Conservation (phyloP, 2,888 invertebrate species). For the Ischnus inquisitorius region DNA sequence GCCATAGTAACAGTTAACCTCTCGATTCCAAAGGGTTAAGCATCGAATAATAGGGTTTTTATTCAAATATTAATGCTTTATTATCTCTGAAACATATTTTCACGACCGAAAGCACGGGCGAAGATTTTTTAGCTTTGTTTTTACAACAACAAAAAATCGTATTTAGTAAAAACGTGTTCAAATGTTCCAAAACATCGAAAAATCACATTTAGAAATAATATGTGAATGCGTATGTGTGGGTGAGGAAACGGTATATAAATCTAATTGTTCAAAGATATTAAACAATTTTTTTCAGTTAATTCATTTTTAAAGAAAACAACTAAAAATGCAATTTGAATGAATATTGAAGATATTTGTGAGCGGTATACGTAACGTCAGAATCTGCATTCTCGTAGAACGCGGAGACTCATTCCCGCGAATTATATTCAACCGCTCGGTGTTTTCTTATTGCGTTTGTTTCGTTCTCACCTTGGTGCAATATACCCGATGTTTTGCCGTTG, state of each 20-base stretch:
- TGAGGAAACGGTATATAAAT: too few relatives aligned
- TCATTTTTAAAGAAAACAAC: background rate
- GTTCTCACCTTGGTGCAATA: slow-evolving; percentile 52
- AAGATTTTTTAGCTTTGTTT: background rate
- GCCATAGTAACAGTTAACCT: background rate
- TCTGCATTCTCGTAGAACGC: background rate
- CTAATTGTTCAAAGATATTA: too few relatives aligned
- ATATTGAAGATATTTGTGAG: background rate
- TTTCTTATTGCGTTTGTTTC: slow-evolving; percentile 20
- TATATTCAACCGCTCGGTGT: background rate
- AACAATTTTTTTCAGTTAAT: too few relatives aligned
- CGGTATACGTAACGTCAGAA: background rate
- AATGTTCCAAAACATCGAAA: too few relatives aligned
- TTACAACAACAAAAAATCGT: too few relatives aligned
- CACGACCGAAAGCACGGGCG: background rate
- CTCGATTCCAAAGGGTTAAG: background rate
- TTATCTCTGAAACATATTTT: background rate
- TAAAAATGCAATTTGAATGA: background rate
- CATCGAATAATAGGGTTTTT: background rate
- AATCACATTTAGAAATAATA: too few relatives aligned
- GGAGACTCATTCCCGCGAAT: slow-evolving; percentile 6
- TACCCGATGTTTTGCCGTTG: slow-evolving; percentile 42
- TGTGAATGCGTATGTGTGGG: too few relatives aligned
- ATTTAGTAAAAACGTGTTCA: too few relatives aligned
- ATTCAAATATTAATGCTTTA: background rate